Base-by-base conservation (phyloP, 2,797 vertebrate genomes). In the Kryptolebias ocellatus region DNA sequence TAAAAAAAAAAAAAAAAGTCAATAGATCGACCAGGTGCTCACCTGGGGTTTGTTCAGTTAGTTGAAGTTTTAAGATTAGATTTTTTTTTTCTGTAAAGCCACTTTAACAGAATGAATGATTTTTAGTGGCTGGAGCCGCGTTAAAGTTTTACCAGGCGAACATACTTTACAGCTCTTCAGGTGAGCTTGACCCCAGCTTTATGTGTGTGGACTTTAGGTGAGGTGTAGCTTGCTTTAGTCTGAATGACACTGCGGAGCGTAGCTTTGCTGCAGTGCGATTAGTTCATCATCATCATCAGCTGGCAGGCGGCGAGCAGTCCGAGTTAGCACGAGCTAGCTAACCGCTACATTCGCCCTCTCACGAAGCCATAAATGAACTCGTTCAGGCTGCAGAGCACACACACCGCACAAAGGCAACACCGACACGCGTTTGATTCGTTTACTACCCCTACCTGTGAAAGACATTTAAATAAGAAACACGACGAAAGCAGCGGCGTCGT, bases 401-500 rank as follows among this genome's bases (percentile, higher is more conserved):
- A 6, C 4, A n/a, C 20, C 0, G 0, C 1, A 34, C 29, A 10
- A 9, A 5, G 7, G 39, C 0, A 2, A 6, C 9, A 37, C 2
- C 2, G 1, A 50, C 60, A 74, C 0, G 59, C 5, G 15, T 0
- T 10, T 1, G 0, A 16, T 10, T 4, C 9, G 29, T 50, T 27
- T 0, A 15, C 44, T 56, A 46, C 53, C 51, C 86, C 46, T 90
- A 93, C 91, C 92, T 91, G 78, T 45, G 63, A 71, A 58, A 64
- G 56, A 83, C 77, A 81, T 72, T 91, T 76, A 86, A 14, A 62
- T 56, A 50, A 70, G 59, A 74, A 67, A n/a, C 16, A 61, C 4
- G 46, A 70, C 8, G 28, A 71, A 72, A 75, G 44, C 57, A 44
- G 47, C 31, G 37, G 64, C 20, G 45, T 29, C 44, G 31, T 56